Evolutionary conservation across 2,797 vertebrate species (phyloP).

Genomic region (Serranus cabrilla): DNA sequence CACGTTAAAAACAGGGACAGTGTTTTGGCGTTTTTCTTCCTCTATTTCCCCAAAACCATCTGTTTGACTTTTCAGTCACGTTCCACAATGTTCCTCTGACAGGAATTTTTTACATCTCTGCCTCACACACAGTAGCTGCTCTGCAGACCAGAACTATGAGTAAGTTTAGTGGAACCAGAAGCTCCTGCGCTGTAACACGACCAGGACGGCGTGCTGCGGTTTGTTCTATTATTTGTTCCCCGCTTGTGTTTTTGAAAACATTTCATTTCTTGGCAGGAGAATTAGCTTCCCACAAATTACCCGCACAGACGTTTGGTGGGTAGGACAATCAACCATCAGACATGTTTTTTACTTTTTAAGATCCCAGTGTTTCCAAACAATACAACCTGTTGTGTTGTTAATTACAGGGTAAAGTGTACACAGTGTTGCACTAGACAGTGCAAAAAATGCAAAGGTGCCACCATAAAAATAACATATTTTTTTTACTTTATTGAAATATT

Average conservation of each 20-base stretch:
- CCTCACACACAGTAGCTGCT: conserved; percentile 45
- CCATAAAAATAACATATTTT: background rate
- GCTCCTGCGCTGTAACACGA: conserved; percentile 17
- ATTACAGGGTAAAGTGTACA: background rate
- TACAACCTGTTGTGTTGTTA: background rate
- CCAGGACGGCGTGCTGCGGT: conserved; percentile 14
- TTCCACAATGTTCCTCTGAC: conserved; percentile 35
- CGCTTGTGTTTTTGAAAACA: conserved; percentile 20
- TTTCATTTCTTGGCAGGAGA: conserved; percentile 29
- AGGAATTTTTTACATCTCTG: conserved; percentile 30
- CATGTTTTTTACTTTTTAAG: background rate
- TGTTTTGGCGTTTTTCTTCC: conserved; percentile 45
- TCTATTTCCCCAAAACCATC: conserved; percentile 41
- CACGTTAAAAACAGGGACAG: conserved; percentile 54
- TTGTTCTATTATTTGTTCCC: background rate
- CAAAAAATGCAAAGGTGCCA: background rate
- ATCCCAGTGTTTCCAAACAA: background rate
- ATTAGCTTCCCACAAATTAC: conserved; percentile 8
- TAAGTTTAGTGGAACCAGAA: conserved; percentile 26
- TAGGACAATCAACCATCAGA: background rate
- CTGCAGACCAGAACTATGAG: conserved; percentile 44
- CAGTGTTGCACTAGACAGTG: background rate
- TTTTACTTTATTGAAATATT: too few relatives aligned
- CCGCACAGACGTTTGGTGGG: background rate
- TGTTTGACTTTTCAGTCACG: conserved; percentile 25